Evolutionary conservation across 2,888 invertebrate genomes (phyloP).

Genomic region (Tolmerus cingulatus): DNA sequence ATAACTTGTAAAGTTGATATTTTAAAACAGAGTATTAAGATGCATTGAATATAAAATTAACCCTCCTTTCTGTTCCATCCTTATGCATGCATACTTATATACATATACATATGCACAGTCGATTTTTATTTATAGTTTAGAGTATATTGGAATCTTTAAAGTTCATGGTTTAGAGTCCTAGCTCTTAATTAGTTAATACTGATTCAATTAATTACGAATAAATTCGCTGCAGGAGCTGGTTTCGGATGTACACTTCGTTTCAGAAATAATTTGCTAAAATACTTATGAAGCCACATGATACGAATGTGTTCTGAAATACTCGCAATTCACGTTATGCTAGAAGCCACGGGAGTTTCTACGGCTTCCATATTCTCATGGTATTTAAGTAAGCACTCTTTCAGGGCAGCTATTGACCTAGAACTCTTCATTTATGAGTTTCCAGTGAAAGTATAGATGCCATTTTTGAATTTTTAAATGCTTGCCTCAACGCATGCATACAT

Average conservation of each 20-base stretch:
- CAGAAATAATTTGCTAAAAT: neutral
- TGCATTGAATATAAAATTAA: neutral
- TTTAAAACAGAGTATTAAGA: too few species aligned
- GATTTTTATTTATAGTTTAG: neutral
- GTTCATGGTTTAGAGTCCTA: neutral
- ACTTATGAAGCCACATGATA: neutral
- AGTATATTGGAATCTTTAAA: neutral
- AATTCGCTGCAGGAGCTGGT: neutral
- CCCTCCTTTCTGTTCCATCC: too few species aligned
- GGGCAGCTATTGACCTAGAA: neutral
- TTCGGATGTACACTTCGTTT: neutral
- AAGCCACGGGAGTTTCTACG: neutral
- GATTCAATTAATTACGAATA: neutral
- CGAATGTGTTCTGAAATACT: neutral
- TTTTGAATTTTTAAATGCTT: neutral
- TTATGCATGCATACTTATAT: too few species aligned
- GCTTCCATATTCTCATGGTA: neutral
- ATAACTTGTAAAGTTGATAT: too few species aligned
- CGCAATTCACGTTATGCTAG: neutral
- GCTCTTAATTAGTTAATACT: neutral
- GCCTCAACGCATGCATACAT: neutral
- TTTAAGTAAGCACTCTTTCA: neutral
- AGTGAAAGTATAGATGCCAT: neutral
- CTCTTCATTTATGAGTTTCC: neutral
- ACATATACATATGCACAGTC: neutral